Evolutionary conservation across 2,888 invertebrate species (phyloP).

Genomic region (Quadroppia sp.): DNA sequence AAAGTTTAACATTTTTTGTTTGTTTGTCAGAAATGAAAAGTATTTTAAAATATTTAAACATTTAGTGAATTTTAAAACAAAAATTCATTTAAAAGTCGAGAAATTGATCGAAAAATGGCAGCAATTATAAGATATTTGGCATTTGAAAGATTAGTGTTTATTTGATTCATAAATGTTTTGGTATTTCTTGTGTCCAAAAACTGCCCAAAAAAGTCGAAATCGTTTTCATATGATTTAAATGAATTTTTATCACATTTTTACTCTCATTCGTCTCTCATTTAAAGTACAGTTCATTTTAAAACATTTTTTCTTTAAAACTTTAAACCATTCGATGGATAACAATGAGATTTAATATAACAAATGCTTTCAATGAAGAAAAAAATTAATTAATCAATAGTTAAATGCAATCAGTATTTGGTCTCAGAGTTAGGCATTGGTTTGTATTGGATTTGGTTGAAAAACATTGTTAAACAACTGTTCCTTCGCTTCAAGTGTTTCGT

Average conservation of each 20-base stretch:
- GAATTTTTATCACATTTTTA: neutral
- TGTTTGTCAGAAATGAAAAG: too few species aligned
- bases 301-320: neutral
- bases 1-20: neutral
- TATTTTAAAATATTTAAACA: too few species aligned
- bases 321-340: slow-evolving; percentile 9
- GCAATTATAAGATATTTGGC: slow-evolving; percentile 1
- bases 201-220: neutral
- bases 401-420: neutral
- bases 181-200: neutral
- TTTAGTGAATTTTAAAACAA: too few species aligned
- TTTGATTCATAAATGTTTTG: slow-evolving; percentile 4
- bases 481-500: too few species aligned
- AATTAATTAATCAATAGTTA: neutral
- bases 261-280: neutral
- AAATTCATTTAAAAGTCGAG: too few species aligned
- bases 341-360: neutral
- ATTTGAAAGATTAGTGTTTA: slow-evolving; percentile 8
- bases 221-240: neutral
- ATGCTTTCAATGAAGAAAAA: neutral
- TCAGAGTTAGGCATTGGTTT: neutral
- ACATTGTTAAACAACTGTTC: too few species aligned
- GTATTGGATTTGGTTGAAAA: neutral
- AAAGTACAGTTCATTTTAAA: slow-evolving; percentile 21
- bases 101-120: slow-evolving; percentile 10